Conservation (phyloP, 1,140 invertebrate genomes). For the Musca domestica region DNA sequence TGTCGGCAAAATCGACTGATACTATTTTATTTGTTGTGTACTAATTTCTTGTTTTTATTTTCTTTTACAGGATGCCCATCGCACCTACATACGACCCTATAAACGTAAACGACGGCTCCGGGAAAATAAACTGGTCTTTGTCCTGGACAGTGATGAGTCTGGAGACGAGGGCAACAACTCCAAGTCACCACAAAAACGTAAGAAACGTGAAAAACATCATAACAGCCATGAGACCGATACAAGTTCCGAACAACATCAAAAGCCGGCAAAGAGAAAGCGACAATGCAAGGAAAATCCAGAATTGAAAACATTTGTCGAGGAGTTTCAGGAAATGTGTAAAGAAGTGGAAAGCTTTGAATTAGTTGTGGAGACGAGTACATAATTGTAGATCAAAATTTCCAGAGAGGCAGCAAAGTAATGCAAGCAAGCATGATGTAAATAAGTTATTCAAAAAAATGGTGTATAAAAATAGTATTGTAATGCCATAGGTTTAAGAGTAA, state of each 20-base stretch:
- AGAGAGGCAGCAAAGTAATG: too few species aligned
- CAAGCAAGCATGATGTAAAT: too few species aligned
- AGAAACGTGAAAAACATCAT: constrained; percentile 14
- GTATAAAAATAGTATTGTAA: too few species aligned
- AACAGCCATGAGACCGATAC: constrained; percentile 5
- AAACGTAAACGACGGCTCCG: constrained; percentile 43
- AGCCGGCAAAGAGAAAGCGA: constrained; percentile 29
- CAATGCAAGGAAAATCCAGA: constrained; percentile 30
- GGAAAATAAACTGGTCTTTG: constrained; percentile 33
- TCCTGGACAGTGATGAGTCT: constrained; percentile 39
- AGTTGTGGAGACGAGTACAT: constrained; percentile 34
- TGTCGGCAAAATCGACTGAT: too few species aligned
- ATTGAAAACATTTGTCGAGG: constrained; percentile 36
- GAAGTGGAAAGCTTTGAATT: constrained; percentile 44
- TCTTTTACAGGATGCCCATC: constrained; percentile 38
- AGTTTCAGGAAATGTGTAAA: constrained; percentile 43
- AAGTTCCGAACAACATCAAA: constrained; percentile 11
- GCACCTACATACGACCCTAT: constrained; percentile 35
- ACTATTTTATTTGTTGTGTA: too few species aligned
- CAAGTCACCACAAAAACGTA: constrained; percentile 28
- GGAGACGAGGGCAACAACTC: constrained; percentile 33
- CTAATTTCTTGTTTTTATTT: constrained; percentile 7
- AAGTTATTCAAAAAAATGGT: too few species aligned
- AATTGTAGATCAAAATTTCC: neutral
- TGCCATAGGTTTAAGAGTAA: too few species aligned